phyloP scores from a whole-genome alignment of 1,140 invertebrate genomes.

The Drosophila elegans region DNA sequence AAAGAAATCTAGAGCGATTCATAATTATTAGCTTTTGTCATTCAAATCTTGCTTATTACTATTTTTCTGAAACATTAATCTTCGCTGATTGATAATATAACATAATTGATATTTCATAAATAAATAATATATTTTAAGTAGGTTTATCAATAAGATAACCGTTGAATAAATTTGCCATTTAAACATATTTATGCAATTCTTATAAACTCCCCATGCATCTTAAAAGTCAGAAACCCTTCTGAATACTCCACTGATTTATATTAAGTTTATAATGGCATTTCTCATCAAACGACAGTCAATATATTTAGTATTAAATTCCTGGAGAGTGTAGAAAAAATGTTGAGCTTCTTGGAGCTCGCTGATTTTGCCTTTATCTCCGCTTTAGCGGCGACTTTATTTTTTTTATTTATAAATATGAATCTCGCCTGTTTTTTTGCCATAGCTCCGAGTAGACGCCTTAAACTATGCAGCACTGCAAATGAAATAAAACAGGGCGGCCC shows the following conservation, averaged over 20 bases:
- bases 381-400: constrained; percentile 2
- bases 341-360: background rate
- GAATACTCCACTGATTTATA: no score
- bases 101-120: no score
- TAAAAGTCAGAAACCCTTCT: no score
- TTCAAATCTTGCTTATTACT: background rate
- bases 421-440: constrained; percentile 1
- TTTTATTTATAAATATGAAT: constrained; percentile 23
- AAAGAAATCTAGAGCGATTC: background rate
- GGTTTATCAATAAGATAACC: no score
- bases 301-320: background rate
- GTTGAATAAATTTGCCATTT: no score
- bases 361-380: background rate
- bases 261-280: no score
- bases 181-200: no score
- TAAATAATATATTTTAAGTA: no score
- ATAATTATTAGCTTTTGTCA: background rate
- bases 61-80: background rate
- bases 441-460: constrained; percentile 14
- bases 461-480: constrained; percentile 62
- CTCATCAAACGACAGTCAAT: no score
- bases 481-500: constrained; percentile 26
- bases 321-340: background rate
- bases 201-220: no score
- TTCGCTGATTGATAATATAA: background rate